Evolutionary conservation across 2,888 invertebrate genomes (phyloP).

Genomic region (Drosophila meridiana): DNA sequence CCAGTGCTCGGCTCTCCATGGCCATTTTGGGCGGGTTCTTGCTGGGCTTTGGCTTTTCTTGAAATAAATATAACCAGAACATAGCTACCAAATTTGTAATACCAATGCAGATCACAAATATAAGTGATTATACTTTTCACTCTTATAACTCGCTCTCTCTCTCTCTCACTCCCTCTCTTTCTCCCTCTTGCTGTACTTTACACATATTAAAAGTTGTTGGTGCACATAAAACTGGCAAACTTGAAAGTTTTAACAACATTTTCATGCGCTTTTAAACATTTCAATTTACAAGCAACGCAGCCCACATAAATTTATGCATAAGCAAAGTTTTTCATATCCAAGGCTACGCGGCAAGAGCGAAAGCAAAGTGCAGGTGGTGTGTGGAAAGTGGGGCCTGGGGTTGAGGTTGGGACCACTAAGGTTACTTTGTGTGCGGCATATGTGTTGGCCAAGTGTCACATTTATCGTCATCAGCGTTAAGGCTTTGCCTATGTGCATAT

Average conservation of each 20-base stretch:
- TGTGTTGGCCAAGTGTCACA: slow-evolving; percentile 51
- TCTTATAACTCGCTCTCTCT: neutral
- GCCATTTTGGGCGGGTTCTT: slow-evolving; percentile 60
- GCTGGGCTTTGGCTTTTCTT: slow-evolving; percentile 59
- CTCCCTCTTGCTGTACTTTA: neutral
- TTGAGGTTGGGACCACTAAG: neutral
- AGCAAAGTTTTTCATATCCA: slow-evolving; percentile 66
- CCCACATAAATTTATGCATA: slow-evolving; percentile 73
- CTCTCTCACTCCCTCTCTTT: no score
- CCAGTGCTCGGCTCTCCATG: slow-evolving; percentile 39
- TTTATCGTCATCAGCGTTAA: slow-evolving; percentile 50
- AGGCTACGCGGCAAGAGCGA: slow-evolving; percentile 24
- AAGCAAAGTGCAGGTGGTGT: neutral
- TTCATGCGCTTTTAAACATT: slow-evolving; percentile 80
- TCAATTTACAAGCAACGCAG: slow-evolving; percentile 62
- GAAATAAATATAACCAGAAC: neutral
- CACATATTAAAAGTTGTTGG: slow-evolving; percentile 54
- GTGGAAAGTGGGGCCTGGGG: neutral
- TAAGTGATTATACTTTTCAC: slow-evolving; percentile 6
- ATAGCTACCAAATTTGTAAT: slow-evolving; percentile 6
- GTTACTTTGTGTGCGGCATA: slow-evolving; percentile 17
- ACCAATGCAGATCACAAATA: slow-evolving; percentile 41
- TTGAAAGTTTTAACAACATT: slow-evolving; percentile 79
- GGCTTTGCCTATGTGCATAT: neutral
- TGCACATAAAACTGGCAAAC: slow-evolving; percentile 52